Conservation (phyloP, 2,113 vertebrate genomes). For the Amazona vittata region DNA sequence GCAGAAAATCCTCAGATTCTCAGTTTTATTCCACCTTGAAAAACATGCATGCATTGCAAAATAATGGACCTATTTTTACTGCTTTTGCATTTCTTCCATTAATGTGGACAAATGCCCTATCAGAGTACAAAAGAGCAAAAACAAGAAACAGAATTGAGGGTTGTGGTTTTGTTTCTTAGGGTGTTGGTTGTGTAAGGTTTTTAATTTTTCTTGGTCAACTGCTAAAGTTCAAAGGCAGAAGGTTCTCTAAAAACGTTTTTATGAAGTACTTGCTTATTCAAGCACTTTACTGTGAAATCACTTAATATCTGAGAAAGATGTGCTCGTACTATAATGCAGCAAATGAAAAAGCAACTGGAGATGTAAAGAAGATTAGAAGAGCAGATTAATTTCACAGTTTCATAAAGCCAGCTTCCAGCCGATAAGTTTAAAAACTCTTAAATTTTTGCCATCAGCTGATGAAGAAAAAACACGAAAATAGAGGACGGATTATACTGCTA, state of each 20-base stretch:
- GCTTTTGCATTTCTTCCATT: constrained; percentile 1
- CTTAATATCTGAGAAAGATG: constrained; percentile 5
- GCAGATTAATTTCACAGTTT: not conserved
- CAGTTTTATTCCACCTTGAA: not conserved
- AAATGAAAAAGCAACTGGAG: constrained; percentile 54
- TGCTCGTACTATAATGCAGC: not conserved
- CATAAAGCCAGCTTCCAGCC: constrained; percentile 3
- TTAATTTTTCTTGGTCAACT: not conserved
- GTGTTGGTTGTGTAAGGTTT: not conserved
- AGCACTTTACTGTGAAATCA: constrained; percentile 12
- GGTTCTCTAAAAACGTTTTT: not conserved
- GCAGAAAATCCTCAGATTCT: not conserved
- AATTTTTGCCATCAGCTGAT: not conserved
- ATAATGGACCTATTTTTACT: not conserved
- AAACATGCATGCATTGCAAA: not conserved
- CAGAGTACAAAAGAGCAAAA: not conserved
- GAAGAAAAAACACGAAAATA: not conserved
- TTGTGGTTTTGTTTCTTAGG: not conserved
- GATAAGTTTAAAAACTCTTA: not conserved
- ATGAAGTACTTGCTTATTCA: not conserved
- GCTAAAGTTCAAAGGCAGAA: not conserved
- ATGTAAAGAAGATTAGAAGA: constrained; percentile 53
- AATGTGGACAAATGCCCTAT: not conserved
- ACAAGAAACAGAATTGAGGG: not conserved
- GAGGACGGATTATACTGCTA: not conserved